A percentile compares a stretch with the other conserved stretches of the same genome.
phyloP scores from a whole-genome alignment of 2,113 vertebrate genomes.

The Lucifuga dentata region DNA sequence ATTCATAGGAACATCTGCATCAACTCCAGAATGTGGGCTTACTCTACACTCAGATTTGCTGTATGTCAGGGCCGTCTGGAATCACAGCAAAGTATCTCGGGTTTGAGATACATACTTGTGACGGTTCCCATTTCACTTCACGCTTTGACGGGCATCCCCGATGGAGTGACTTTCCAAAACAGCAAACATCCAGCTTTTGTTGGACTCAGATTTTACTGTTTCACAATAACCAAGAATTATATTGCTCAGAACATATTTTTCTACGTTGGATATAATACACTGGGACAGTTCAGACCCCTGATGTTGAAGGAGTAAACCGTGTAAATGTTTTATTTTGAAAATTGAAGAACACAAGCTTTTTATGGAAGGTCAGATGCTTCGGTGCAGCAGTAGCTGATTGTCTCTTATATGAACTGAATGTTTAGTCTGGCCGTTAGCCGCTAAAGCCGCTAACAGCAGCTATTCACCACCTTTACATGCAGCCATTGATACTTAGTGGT shows the following conservation, averaged over 20 bases:
- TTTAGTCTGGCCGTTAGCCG: conserved; percentile 3
- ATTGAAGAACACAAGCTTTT: conserved; percentile 53
- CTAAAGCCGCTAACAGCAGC: conserved; percentile 17
- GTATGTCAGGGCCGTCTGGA: conserved; percentile 41
- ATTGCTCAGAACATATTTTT: conserved; percentile 3
- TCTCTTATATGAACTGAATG: conserved; percentile 16
- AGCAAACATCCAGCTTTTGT: conserved; percentile 42
- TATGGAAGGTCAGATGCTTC: conserved; percentile 3
- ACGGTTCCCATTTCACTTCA: conserved; percentile 46
- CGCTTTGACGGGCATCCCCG: conserved; percentile 34
- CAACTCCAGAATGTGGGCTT: conserved; percentile 45
- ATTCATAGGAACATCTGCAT: conserved; percentile 58
- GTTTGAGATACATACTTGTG: conserved; percentile 36
- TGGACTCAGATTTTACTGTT: conserved; percentile 14
- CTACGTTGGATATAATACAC: conserved; percentile 26
- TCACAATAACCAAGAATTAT: conserved; percentile 9
- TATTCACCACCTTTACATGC: conserved; percentile 27
- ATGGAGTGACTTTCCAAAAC: not conserved
- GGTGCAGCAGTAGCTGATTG: not conserved
- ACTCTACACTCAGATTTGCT: conserved; percentile 31
- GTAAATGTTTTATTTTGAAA: conserved; percentile 30
- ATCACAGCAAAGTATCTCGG: conserved; percentile 46
- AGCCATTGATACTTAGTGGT: not conserved
- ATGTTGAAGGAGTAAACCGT: conserved; percentile 36
- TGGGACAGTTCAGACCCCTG: conserved; percentile 24